phyloP scores from a whole-genome alignment of 2,113 vertebrate species.

The Nibea albiflora region DNA sequence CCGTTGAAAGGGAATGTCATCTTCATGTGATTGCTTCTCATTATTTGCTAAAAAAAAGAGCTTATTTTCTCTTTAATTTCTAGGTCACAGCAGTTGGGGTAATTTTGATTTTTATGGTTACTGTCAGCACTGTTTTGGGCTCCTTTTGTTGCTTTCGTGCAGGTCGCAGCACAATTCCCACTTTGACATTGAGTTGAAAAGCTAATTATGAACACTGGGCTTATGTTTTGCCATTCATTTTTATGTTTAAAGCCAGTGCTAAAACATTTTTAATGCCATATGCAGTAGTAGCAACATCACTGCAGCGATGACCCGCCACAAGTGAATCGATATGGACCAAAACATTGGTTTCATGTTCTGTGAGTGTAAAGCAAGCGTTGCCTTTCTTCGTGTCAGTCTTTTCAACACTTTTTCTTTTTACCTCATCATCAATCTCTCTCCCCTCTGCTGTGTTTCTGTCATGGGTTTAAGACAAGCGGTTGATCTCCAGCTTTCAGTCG shows the following conservation, averaged over 20 bases:
- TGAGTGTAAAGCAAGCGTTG: slow-evolving; percentile 23
- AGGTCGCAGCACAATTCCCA: slow-evolving; percentile 50
- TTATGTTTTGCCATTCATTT: not conserved
- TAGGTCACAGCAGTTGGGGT: slow-evolving; percentile 24
- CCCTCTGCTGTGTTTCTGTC: slow-evolving; percentile 32
- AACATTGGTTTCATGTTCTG: slow-evolving; percentile 7
- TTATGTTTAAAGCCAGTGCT: not conserved
- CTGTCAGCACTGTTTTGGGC: slow-evolving; percentile 57
- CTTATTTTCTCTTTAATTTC: slow-evolving; percentile 63
- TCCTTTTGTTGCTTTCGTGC: slow-evolving; percentile 58
- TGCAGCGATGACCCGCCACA: slow-evolving; percentile 31
- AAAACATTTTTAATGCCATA: not conserved
- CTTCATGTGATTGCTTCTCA: slow-evolving; percentile 56
- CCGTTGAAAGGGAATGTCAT: slow-evolving; percentile 68
- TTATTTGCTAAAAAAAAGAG: slow-evolving; percentile 71
- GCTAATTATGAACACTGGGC: slow-evolving; percentile 32
- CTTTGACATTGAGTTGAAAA: slow-evolving; percentile 45
- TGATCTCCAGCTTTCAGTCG: slow-evolving; percentile 49
- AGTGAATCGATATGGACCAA: slow-evolving; percentile 13
- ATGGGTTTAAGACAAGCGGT: slow-evolving; percentile 43
- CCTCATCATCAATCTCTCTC: slow-evolving; percentile 34
- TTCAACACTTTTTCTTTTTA: slow-evolving; percentile 37
- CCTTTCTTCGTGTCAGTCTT: slow-evolving; percentile 20
- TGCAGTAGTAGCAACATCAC: not conserved
- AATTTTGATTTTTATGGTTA: slow-evolving; percentile 62